Base-by-base conservation (phyloP, 2,797 vertebrate genomes). In the Tapirus indicus region DNA sequence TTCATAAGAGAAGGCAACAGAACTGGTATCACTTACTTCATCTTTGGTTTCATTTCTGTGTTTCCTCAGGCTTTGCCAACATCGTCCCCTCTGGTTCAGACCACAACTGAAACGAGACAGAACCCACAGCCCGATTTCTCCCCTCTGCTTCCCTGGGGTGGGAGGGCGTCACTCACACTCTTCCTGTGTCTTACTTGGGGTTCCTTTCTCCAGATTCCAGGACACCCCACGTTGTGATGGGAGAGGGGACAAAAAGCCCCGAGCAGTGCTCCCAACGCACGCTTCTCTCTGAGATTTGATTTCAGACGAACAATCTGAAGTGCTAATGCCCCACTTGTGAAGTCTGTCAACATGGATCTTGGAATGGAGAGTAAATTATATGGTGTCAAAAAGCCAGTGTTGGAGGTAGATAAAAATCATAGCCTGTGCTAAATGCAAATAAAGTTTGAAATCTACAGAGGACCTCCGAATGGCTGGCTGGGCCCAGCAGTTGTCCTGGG, bases 11-110 rank as follows among this genome's bases (percentile, higher is more conserved):
- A 58, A 80, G 54, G 8, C 17, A 0, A 32, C 0, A 6, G 17
- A 9, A 4, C 29, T 0, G 12, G 49, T 4, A 5, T 7, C 58
- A 0, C 32, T 2, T 14, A 3, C 14, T 10, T 85, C 4, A 1
- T 56, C 58, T 44, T 25, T 13, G 27, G 49, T 8, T 18, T 52
- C n/a, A 2, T 25, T 54, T 52, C 18, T 5, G 10, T 18, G 44
- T 6, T 9, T 20, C 52, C 27, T 32, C 1, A 7, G 32, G 32
- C 35, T 32, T 44, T 47, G 56, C 47, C 13, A 9, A 13, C 16
- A 0, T 7, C 5, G 0, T 5, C 0, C 2, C 74, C 80, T n/a
- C 12, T 0, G 23, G 32, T 5, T 13, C 35, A 1, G 29, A 29
- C 58, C 47, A 14, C 74, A 10, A 0, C 16, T 5, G 23, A 18